These are phyloP conservation scores for Drosophila melanogaster DNA, from an alignment of 1,140 invertebrate genomes.

Conservation along the genomic window DNA sequence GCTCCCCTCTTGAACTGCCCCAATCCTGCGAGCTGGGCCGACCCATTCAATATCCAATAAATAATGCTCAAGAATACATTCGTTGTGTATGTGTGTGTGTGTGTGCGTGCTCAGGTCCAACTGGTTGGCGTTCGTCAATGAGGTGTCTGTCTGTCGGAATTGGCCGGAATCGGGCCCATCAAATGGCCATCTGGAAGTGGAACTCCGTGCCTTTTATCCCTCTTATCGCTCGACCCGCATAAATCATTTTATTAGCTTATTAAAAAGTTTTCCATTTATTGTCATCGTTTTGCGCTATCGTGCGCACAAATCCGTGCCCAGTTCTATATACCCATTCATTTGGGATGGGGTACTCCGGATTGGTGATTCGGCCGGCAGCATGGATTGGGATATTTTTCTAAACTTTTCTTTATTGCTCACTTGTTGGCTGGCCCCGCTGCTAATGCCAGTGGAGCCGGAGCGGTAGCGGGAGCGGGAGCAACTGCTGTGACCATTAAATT, in stretches of 20 bases:
- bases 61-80: constrained; percentile 48
- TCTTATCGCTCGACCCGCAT: constrained; percentile 53
- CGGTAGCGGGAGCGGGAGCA: constrained; percentile 9
- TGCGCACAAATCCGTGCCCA: constrained; percentile 80
- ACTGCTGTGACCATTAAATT: constrained; percentile 74
- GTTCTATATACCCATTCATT: constrained; percentile 75
- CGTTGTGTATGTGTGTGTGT: constrained; percentile 43
- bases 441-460: constrained; percentile 39
- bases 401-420: constrained; percentile 83
- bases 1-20: constrained; percentile 45
- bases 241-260: constrained; percentile 84
- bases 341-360: constrained; percentile 22
- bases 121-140: constrained; percentile 12
- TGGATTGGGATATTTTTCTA: constrained; percentile 73
- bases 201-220: constrained; percentile 31
- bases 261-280: constrained; percentile 85
- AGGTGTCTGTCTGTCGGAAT: constrained; percentile 17
- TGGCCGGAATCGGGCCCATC: constrained; percentile 43
- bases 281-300: constrained; percentile 84
- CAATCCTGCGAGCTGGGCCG: not conserved
- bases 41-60: constrained; percentile 12
- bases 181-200: constrained; percentile 43
- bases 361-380: not conserved
- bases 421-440: constrained; percentile 64
- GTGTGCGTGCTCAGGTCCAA: constrained; percentile 13